phyloP scores from a whole-genome alignment of 2,797 vertebrate species.

The Galago senegalensis region DNA sequence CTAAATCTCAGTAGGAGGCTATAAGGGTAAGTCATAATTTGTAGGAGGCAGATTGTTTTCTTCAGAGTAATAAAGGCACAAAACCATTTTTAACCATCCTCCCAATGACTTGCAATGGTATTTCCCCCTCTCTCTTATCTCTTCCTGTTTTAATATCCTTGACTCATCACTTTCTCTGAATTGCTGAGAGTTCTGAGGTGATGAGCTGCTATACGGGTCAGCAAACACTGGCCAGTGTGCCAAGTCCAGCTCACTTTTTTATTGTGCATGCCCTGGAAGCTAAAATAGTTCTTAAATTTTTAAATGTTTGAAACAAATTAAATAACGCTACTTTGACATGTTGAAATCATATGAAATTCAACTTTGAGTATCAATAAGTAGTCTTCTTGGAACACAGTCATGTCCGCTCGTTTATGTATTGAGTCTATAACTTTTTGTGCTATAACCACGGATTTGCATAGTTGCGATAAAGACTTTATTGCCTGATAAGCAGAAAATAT shows the following conservation, averaged over 20 bases:
- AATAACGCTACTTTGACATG: not conserved
- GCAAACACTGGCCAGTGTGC: not conserved
- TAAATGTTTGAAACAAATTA: not conserved
- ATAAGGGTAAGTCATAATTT: not conserved
- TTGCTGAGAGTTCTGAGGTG: constrained; percentile 11
- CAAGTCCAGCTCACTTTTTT: not conserved
- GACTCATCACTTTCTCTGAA: not conserved
- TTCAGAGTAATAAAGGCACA: constrained; percentile 18
- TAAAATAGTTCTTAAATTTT: constrained; percentile 13
- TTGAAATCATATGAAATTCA: constrained; percentile 22
- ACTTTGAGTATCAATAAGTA: constrained; percentile 12
- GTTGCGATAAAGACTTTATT: not conserved
- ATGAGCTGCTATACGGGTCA: not conserved
- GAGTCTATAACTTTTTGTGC: not conserved
- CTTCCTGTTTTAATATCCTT: not conserved
- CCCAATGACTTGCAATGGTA: not conserved
- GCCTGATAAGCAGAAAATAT: not conserved
- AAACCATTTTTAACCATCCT: not conserved
- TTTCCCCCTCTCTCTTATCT: not conserved
- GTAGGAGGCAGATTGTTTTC: not conserved
- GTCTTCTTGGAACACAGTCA: constrained; percentile 6
- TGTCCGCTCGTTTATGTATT: not conserved
- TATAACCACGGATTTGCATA: not conserved
- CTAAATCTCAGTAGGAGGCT: not conserved
- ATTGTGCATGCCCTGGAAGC: not conserved